These are phyloP conservation scores for Ammospiza maritima DNA, from an alignment of 2,797 vertebrate species.

Conservation along the genomic window DNA sequence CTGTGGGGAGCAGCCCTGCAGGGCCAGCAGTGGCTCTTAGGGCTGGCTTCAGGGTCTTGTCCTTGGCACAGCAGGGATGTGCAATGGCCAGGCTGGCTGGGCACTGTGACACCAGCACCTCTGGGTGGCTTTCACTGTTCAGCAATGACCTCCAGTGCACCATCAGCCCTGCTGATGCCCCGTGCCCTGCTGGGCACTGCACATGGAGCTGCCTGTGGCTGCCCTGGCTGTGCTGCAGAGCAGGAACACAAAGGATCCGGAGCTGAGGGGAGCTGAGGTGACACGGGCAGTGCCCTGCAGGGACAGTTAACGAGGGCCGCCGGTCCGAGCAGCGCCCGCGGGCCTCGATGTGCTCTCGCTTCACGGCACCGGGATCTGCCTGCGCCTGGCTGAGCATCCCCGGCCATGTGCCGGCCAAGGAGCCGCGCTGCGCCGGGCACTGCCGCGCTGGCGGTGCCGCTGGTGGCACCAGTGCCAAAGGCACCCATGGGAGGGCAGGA, in stretches of 20 bases:
- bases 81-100: not conserved
- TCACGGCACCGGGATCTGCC: not conserved
- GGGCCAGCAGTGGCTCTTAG: not conserved
- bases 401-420: not conserved
- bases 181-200: accelerated
- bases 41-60: not conserved
- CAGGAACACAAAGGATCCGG: not conserved
- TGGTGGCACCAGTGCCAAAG: not conserved
- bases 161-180: not conserved
- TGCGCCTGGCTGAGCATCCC: slow-evolving; percentile 46
- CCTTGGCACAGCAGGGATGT: not conserved
- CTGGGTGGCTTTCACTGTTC: not conserved
- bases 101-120: not conserved
- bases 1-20: not conserved
- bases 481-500: accelerated
- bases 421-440: not conserved
- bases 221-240: accelerated
- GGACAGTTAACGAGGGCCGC: not conserved
- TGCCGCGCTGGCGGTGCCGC: not conserved
- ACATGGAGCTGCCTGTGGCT: not conserved
- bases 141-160: accelerated
- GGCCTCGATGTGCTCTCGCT: slow-evolving; percentile 60
- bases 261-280: slow-evolving; percentile 28
- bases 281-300: not conserved
- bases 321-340: not conserved